A percentile compares a stretch with the other conserved stretches of the same genome.
phyloP scores from a whole-genome alignment of 2,888 invertebrate species.

The Glyphotaelius pellucidus region DNA sequence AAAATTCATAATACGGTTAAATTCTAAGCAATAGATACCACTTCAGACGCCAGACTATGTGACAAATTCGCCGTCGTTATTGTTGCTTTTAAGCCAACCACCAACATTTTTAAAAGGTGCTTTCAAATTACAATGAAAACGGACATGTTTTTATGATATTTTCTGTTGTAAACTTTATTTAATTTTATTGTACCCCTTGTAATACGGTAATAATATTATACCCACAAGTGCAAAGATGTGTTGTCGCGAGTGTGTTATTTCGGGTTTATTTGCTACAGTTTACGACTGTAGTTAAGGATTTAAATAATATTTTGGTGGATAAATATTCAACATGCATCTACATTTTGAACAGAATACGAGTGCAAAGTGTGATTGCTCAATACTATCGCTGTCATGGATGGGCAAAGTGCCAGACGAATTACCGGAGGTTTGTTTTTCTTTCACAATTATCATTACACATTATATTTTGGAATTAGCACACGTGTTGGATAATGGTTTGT shows the following conservation, averaged over 20 bases:
- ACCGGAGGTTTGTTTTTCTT: constrained; percentile 84
- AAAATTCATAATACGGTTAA: constrained; percentile 66
- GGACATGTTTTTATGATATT: constrained; percentile 54
- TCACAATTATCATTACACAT: background rate
- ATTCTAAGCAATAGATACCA: constrained; percentile 23
- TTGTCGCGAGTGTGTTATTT: background rate
- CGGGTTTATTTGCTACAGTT: constrained; percentile 7
- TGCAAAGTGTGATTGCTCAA: constrained; percentile 96
- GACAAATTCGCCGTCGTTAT: background rate
- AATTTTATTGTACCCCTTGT: constrained; percentile 22
- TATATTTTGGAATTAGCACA: constrained; percentile 2
- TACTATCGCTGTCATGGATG: constrained; percentile 98
- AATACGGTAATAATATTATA: background rate
- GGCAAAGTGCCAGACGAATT: constrained; percentile 97
- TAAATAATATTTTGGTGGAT: background rate
- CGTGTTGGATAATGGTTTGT: constrained; percentile 2
- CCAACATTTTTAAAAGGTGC: constrained; percentile 18
- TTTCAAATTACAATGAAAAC: constrained; percentile 7
- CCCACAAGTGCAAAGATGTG: constrained; percentile 17
- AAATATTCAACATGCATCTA: constrained; percentile 86
- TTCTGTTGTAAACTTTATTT: constrained; percentile 38
- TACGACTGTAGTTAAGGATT: constrained; percentile 25
- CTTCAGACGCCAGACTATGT: constrained; percentile 42
- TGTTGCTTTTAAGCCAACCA: background rate
- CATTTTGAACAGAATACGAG: constrained; percentile 96